Percentiles rank a stretch among this genome's conserved stretches.
Conservation (phyloP, 92 coral and sea anemone genomes). For the Umimayanthus chanpuru region DNA sequence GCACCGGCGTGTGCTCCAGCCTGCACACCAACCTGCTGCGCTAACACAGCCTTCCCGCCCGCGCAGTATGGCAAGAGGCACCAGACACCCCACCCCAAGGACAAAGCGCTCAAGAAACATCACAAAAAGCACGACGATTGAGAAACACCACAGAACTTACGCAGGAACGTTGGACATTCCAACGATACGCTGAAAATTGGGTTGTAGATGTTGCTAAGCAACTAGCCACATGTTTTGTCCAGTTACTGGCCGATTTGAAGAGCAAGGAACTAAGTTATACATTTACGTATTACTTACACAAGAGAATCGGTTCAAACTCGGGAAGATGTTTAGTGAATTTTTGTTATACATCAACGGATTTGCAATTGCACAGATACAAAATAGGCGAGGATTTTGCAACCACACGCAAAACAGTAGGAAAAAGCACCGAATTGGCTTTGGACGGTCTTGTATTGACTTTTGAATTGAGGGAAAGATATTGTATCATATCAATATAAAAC, state of each 20-base stretch:
- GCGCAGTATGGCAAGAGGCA: conserved; percentile 27
- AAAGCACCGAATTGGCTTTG: no score
- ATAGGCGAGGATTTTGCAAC: not conserved
- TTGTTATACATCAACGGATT: not conserved
- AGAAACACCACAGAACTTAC: not conserved
- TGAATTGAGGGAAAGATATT: not conserved
- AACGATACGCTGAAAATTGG: not conserved
- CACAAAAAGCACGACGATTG: not conserved
- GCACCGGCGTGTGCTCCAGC: conserved; percentile 44
- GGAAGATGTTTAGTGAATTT: not conserved
- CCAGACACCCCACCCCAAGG: conserved; percentile 12
- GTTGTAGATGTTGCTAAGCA: conserved; percentile 35
- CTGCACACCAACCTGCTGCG: conserved; percentile 36
- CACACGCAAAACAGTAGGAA: not conserved
- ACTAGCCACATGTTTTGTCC: not conserved
- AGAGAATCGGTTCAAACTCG: not conserved
- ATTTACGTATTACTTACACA: not conserved
- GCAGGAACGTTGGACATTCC: not conserved
- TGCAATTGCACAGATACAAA: not conserved
- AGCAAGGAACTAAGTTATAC: no score
- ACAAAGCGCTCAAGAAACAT: not conserved
- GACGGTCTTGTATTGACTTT: no score
- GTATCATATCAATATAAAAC: not conserved
- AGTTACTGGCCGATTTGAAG: not conserved
- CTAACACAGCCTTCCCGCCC: conserved; percentile 20